Conservation (phyloP, 2,888 invertebrate species). For the Rugalucina vietnamica region DNA sequence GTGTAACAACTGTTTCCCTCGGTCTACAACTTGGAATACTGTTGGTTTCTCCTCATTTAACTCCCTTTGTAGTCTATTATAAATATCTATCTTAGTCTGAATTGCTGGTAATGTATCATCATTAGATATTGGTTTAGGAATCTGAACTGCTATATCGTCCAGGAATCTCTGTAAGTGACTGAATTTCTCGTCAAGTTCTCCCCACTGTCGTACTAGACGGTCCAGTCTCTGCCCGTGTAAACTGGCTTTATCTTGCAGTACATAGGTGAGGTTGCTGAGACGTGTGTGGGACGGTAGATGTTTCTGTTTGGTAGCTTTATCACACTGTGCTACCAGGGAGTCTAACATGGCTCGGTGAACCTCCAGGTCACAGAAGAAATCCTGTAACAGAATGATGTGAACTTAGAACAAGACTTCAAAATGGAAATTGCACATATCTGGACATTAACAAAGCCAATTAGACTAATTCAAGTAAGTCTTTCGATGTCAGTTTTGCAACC, state of each 20-base stretch:
- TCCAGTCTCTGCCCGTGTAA: constrained; percentile 78
- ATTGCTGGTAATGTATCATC: constrained; percentile 74
- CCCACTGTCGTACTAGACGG: constrained; percentile 77
- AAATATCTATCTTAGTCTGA: constrained; percentile 73
- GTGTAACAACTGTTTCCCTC: constrained; percentile 79
- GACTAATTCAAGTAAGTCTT: too few species aligned
- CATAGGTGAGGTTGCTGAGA: constrained; percentile 74
- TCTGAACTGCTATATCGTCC: constrained; percentile 64
- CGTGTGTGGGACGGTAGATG: constrained; percentile 72
- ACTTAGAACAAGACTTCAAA: too few species aligned
- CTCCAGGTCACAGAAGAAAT: constrained; percentile 82
- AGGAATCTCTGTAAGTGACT: constrained; percentile 66
- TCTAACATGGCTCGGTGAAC: constrained; percentile 81
- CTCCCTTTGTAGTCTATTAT: constrained; percentile 75
- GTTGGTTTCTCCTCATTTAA: constrained; percentile 77
- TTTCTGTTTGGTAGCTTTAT: constrained; percentile 70
- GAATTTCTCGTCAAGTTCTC: constrained; percentile 74
- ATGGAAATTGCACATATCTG: too few species aligned
- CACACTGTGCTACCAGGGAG: constrained; percentile 76
- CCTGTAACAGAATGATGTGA: constrained; percentile 71
- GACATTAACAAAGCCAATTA: too few species aligned
- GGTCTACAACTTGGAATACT: constrained; percentile 79
- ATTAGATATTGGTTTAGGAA: constrained; percentile 70
- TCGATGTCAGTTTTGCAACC: too few species aligned
- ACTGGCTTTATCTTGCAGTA: constrained; percentile 79